Percentiles rank a stretch among this genome's conserved stretches.
These are phyloP conservation scores for Achlya flavicornis DNA, from an alignment of 2,888 invertebrate species.

Conservation along the genomic window DNA sequence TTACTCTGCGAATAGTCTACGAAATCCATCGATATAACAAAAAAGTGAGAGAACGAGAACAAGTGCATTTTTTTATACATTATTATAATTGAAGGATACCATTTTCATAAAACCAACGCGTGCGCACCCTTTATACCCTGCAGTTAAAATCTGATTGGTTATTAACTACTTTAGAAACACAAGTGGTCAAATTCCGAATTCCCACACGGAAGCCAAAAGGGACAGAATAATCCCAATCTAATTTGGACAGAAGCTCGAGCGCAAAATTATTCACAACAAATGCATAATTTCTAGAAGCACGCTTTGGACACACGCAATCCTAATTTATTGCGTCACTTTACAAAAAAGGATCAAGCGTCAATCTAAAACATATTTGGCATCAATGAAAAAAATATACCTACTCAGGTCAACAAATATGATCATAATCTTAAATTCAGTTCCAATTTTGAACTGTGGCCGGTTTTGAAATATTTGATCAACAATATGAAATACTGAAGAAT, in stretches of 20 bases:
- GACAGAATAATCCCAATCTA: constrained; percentile 40
- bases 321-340: constrained; percentile 24
- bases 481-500: too few relatives aligned
- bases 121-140: background rate
- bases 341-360: background rate
- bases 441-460: too few relatives aligned
- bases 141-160: background rate
- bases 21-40: too few relatives aligned
- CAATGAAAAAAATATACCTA: too few relatives aligned
- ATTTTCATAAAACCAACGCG: background rate
- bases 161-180: constrained; percentile 6
- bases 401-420: too few relatives aligned
- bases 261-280: constrained; percentile 45
- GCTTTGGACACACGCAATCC: constrained; percentile 55
- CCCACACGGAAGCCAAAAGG: constrained; percentile 67
- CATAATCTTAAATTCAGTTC: too few relatives aligned
- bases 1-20: too few relatives aligned
- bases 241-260: constrained; percentile 67
- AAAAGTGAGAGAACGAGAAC: too few relatives aligned
- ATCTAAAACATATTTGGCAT: too few relatives aligned
- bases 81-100: background rate
- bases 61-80: too few relatives aligned
- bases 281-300: constrained; percentile 41
- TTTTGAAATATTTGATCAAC: too few relatives aligned
- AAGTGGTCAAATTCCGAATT: constrained; percentile 16